Evolutionary conservation across 1,140 invertebrate species (phyloP).

Genomic region (Theocolax elegans): DNA sequence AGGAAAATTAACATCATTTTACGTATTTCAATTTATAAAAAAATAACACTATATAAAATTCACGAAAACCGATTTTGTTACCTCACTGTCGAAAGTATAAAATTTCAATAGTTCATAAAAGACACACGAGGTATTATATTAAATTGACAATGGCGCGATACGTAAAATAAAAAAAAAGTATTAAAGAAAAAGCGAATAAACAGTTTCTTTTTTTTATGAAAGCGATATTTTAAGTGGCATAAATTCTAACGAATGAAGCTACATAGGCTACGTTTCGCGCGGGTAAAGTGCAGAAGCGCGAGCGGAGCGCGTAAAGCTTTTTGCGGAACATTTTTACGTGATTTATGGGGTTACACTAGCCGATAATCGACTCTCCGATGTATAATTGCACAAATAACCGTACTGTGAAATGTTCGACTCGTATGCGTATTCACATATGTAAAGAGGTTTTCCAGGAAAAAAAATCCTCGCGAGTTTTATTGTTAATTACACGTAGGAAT

Average conservation of each 20-base stretch:
- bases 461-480: neutral
- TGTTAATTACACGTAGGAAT: conserved; percentile 3
- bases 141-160: no score
- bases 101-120: no score
- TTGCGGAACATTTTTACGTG: neutral
- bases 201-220: no score
- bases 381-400: conserved; percentile 16
- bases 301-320: neutral
- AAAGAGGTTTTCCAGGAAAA: neutral
- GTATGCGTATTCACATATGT: no score
- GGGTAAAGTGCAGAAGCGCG: neutral
- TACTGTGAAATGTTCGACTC: neutral
- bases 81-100: no score
- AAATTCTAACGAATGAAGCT: conserved; percentile 2
- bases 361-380: neutral
- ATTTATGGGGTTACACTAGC: conserved; percentile 9
- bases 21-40: no score
- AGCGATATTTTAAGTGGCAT: neutral
- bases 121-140: no score
- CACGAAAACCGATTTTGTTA: no score
- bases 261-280: no score
- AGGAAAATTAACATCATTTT: no score
- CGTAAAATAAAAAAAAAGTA: no score
- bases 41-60: no score
- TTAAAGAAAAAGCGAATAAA: neutral